phyloP scores from a whole-genome alignment of 2,888 invertebrate genomes.

The Mythimna albipuncta region DNA sequence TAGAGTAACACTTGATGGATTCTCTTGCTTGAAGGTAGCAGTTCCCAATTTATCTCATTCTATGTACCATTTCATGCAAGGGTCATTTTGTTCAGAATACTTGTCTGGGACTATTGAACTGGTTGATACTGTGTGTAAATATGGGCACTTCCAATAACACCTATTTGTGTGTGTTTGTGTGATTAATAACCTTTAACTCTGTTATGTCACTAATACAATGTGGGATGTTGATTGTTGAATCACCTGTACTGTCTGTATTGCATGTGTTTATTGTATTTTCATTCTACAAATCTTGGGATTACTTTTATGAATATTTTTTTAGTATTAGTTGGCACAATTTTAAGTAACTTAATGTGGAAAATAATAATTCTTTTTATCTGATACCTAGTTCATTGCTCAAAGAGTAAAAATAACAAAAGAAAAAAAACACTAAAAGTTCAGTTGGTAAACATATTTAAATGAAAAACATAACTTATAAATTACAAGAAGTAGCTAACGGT shows the following conservation, averaged over 20 bases:
- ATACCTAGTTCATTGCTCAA: not conserved
- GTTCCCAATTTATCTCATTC: slow-evolving; percentile 57
- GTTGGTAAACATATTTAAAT: not conserved
- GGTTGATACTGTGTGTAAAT: slow-evolving; percentile 65
- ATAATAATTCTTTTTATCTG: too few species aligned
- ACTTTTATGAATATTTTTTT: slow-evolving; percentile 17
- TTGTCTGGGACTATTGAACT: slow-evolving; percentile 54
- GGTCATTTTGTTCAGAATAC: slow-evolving; percentile 66
- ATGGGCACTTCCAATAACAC: slow-evolving; percentile 61
- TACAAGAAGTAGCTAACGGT: not conserved
- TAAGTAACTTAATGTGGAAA: slow-evolving; percentile 1
- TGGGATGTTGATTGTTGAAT: slow-evolving; percentile 63
- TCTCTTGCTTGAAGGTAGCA: slow-evolving; percentile 66
- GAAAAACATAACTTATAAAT: not conserved
- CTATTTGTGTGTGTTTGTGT: slow-evolving; percentile 67
- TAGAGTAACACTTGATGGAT: slow-evolving; percentile 49
- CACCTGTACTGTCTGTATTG: slow-evolving; percentile 63
- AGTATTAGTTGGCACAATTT: not conserved
- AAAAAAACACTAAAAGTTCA: not conserved
- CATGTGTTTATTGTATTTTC: slow-evolving; percentile 65
- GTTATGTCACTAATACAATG: slow-evolving; percentile 78
- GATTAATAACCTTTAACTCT: slow-evolving; percentile 71
- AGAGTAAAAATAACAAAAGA: not conserved
- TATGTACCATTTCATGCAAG: slow-evolving; percentile 78
- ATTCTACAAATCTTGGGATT: slow-evolving; percentile 25